Evolutionary conservation across 2,888 invertebrate genomes (phyloP).

Genomic region (Rotaria sp.): DNA sequence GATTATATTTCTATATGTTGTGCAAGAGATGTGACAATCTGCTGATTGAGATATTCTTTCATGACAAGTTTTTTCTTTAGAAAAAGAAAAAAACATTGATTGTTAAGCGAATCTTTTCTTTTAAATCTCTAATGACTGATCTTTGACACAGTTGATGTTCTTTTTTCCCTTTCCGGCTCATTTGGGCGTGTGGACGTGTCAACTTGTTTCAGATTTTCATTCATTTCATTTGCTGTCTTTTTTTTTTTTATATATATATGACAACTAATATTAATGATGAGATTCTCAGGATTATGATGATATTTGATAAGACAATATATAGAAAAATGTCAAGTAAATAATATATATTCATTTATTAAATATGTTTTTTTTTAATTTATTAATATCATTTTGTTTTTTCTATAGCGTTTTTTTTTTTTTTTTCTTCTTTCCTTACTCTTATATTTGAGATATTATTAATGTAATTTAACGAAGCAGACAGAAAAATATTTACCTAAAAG

Average conservation of each 20-base stretch:
- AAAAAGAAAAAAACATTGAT: neutral
- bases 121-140: neutral
- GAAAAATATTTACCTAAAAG: too few relatives aligned
- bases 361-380: too few relatives aligned
- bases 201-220: neutral
- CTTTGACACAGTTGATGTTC: neutral
- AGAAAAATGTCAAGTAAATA: too few relatives aligned
- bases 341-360: too few relatives aligned
- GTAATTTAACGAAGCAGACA: too few relatives aligned
- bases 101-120: neutral
- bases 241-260: neutral
- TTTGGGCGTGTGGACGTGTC: conserved; percentile 7
- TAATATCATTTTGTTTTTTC: too few relatives aligned
- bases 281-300: too few relatives aligned
- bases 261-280: too few relatives aligned
- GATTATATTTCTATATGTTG: neutral
- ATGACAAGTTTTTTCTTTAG: neutral
- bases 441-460: too few relatives aligned
- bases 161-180: neutral
- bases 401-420: too few relatives aligned
- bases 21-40: neutral
- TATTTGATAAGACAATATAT: too few relatives aligned
- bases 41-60: neutral
- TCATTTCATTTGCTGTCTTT: neutral
- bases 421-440: too few relatives aligned